Evolutionary conservation across 2,797 vertebrate genomes (phyloP), one percentile per base, ranked within the genome.

Genomic region (Micropoecilia bifurca): DNA sequence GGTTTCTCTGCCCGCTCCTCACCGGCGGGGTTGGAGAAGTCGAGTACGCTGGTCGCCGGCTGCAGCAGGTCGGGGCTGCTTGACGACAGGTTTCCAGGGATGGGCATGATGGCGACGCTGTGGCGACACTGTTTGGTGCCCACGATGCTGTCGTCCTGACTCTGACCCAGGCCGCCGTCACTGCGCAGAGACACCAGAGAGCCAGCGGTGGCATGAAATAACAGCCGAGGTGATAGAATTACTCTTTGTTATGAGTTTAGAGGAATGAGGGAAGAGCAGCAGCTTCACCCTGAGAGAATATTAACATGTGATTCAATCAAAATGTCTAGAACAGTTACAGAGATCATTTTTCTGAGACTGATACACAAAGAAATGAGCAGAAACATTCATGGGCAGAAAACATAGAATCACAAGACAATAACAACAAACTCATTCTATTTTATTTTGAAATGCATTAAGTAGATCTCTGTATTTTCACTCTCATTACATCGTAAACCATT

Each of bases 81-180:
- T 30, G 98, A 99, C 0, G 98, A 99, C 33, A 99, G 96, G 1
- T 97, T 97, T 12, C 97, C 97, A 0, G 97, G 98, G 76, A 99
- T 96, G 50, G 98, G 98, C 98, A 99, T 97, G 89, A 99, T 98
- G 81, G 97, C 98, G 90, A 99, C 95, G 84, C 98, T 99, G 95
- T 98, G 97, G 0, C 98, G 93, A 85, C 97, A 98, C 93, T 99
- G 98, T 82, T 98, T 97, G 0, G 98, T 99, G 2, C 98, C 98
- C 82, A 99, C 97, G 1, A 99, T 97, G 93, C 98, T 99, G 96
- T 99, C 98, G n/a, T 99, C 98, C 93, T 99, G 98, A 0, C 98
- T 99, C 84, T 99, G 98, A 87, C 96, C 96, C 89, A 99, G 93
- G 0, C 97, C 96, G 1, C 97, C 97, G 2, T 99, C 98, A 20